These are phyloP conservation scores for Toxostoma redivivum DNA, from an alignment of 2,113 vertebrate species.

Conservation along the genomic window DNA sequence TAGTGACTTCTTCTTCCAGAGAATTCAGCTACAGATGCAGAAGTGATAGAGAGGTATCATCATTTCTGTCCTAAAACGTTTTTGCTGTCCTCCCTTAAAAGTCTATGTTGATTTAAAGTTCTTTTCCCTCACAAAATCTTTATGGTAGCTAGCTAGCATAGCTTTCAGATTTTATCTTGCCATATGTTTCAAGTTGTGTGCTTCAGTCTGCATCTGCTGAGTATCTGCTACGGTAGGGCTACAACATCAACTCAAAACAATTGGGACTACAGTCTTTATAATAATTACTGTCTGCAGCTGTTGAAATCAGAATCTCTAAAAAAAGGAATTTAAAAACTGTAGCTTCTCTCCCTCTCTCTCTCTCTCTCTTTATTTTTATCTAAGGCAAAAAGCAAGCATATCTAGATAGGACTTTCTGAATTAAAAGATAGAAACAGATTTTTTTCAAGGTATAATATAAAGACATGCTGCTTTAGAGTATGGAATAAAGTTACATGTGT, in stretches of 20 bases:
- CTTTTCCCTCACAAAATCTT: conserved; percentile 51
- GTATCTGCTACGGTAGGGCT: conserved; percentile 25
- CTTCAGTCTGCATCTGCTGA: conserved; percentile 61
- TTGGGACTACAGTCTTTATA: conserved; percentile 54
- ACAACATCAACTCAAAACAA: conserved; percentile 56
- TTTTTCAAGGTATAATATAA: background rate
- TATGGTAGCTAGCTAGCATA: conserved; percentile 47
- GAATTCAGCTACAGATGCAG: conserved; percentile 18
- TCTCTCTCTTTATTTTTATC: background rate
- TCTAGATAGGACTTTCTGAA: background rate
- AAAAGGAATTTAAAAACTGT: background rate
- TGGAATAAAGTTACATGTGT: background rate
- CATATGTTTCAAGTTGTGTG: conserved; percentile 66
- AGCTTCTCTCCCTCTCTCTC: background rate
- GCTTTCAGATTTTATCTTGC: conserved; percentile 60
- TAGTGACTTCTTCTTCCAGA: background rate
- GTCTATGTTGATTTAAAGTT: conserved; percentile 24
- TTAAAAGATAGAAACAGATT: background rate
- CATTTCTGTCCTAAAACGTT: background rate
- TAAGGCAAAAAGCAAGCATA: background rate
- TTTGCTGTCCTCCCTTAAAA: conserved; percentile 55
- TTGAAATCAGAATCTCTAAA: conserved; percentile 46
- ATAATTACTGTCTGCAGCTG: conserved; percentile 58
- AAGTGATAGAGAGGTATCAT: conserved; percentile 3
- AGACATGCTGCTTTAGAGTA: background rate